Base-by-base conservation (phyloP, 2,797 vertebrate species). In the Cichlasoma orientale region DNA sequence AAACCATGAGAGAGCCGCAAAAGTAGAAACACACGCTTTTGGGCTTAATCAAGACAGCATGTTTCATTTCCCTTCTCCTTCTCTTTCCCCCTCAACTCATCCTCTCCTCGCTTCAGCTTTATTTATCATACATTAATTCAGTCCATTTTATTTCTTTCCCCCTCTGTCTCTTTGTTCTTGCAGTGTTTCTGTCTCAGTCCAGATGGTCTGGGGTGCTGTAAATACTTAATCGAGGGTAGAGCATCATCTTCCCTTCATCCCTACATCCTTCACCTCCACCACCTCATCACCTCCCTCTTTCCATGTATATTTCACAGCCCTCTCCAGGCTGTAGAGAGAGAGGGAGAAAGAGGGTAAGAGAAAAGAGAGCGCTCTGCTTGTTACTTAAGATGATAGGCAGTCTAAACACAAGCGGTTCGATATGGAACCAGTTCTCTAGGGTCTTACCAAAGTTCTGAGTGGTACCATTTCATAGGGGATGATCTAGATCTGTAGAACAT, bases 201-300 rank as follows among this genome's bases (percentile, higher is more conserved):
- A 93, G 90, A 90, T 92, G 88, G 83, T 86, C 75, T 9, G 53
- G 50, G 73, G 27, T 78, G 88, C 74, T 88, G 83, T 92, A 91
- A 93, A 94, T 93, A 91, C 89, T 93, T 91, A 88, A 92, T 90
- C 18, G 56, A 86, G 82, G 80, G 21, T 18, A 82, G 75, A 79
- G 82, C 79, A 47, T 82, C 53, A 1, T 79, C 75, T 78, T 86
- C 61, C 79, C 82, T 79, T 69, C 77, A 44, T 75, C 63, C 77
- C 41, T 54, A 10, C 38, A 18, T 44, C 66, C 44, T 61, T 14
- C 58, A 77, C 70, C 83, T 79, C 78, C 72, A 33, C 56, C 59
- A 63, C 72, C 74, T 70, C 85, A 72, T 83, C 72, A 56, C 82
- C 69, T 77, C 71, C 52, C 75, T 85, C 56, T 27, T 27, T 71